phyloP scores from a whole-genome alignment of 37 sponge, comb jelly and placozoan species.

The Amphimedon queenslandica region DNA sequence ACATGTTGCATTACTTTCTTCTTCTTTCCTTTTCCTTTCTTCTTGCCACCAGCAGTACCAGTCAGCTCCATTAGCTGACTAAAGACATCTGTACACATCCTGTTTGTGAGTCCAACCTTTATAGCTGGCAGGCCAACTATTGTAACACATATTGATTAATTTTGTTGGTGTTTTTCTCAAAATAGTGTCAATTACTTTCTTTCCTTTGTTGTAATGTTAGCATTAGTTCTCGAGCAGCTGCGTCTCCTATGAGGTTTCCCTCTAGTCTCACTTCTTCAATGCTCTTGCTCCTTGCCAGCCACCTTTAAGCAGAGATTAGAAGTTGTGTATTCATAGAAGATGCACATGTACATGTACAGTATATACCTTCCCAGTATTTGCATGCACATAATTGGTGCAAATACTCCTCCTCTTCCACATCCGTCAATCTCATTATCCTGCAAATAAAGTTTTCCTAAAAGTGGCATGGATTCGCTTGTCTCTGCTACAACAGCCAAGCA shows the following conservation, averaged over 20 bases:
- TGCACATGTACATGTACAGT: background rate
- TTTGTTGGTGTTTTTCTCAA: too few species aligned
- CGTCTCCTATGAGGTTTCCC: slow-evolving; percentile 62
- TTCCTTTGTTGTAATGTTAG: slow-evolving; percentile 50
- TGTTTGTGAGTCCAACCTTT: slow-evolving; percentile 28
- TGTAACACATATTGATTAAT: background rate
- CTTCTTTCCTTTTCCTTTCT: slow-evolving; percentile 2
- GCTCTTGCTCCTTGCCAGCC: slow-evolving; percentile 25
- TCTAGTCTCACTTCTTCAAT: slow-evolving; percentile 56
- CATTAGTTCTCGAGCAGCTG: slow-evolving; percentile 57
- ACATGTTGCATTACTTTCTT: background rate
- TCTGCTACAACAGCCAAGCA: slow-evolving; percentile 34
- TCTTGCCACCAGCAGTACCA: background rate
- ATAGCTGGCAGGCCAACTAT: slow-evolving; percentile 36
- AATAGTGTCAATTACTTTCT: slow-evolving; percentile 19
- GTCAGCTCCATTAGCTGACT: slow-evolving; percentile 35
- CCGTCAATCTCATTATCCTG: slow-evolving; percentile 47
- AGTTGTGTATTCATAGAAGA: too few species aligned
- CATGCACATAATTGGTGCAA: slow-evolving; percentile 30
- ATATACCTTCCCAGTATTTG: slow-evolving; percentile 26
- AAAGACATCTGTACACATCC: slow-evolving; percentile 43
- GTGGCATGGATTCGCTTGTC: slow-evolving; percentile 4
- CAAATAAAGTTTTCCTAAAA: slow-evolving; percentile 46
- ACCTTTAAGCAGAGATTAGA: slow-evolving; percentile 35
- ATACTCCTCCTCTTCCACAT: slow-evolving; percentile 3